phyloP scores from a whole-genome alignment of 2,888 invertebrate species.

The Synanthedon andrenaeformis region DNA sequence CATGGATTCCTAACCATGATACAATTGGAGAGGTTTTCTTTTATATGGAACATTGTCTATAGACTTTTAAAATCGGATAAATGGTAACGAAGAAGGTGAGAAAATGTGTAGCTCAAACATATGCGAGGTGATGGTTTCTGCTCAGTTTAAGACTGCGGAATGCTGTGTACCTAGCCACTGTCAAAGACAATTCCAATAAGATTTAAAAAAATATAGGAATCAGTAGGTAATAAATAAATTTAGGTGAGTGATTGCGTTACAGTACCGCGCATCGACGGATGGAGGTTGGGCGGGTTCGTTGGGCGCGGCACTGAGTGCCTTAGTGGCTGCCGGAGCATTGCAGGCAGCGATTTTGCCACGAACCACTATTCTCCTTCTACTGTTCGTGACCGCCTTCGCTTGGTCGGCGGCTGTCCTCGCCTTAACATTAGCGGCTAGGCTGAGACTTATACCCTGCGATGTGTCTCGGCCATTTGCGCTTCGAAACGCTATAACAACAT shows the following conservation, averaged over 20 bases:
- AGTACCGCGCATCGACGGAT: constrained; percentile 90
- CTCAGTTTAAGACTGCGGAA: too few species aligned
- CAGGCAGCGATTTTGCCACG: constrained; percentile 83
- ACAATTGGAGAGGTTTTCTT: too few species aligned
- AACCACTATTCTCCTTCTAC: constrained; percentile 83
- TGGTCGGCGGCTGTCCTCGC: constrained; percentile 92
- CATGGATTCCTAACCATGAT: too few species aligned
- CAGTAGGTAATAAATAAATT: too few species aligned
- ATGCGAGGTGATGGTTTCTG: too few species aligned
- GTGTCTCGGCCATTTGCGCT: constrained; percentile 85
- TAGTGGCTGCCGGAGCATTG: constrained; percentile 84
- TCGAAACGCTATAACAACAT: constrained; percentile 86
- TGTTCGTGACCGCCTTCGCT: constrained; percentile 90
- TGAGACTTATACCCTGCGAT: constrained; percentile 88
- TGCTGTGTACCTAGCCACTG: too few species aligned
- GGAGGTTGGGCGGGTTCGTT: constrained; percentile 87
- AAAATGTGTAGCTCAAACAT: too few species aligned
- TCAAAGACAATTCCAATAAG: too few species aligned
- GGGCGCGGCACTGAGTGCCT: constrained; percentile 80
- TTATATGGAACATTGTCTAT: too few species aligned
- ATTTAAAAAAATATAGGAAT: too few species aligned
- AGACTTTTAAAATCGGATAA: too few species aligned
- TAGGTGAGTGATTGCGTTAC: constrained; percentile 14
- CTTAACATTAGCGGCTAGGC: constrained; percentile 83
- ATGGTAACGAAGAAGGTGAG: too few species aligned